A percentile compares a stretch with the other conserved stretches of the same genome.
Conservation (phyloP, 1,140 invertebrate genomes). For the Formica selysi region DNA sequence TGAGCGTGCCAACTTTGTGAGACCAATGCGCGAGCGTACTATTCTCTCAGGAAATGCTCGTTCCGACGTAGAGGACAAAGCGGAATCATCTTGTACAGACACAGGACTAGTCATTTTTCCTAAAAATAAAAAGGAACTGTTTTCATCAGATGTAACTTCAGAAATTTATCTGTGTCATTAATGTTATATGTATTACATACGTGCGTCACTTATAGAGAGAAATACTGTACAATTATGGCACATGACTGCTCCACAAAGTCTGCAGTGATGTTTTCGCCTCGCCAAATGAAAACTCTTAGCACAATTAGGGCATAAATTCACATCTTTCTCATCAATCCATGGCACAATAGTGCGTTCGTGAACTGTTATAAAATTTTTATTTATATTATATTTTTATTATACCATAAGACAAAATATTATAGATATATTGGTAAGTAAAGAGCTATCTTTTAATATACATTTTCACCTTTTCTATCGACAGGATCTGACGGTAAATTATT, state of each 20-base stretch:
- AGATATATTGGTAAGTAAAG: conserved; percentile 7
- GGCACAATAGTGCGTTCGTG: conserved; percentile 94
- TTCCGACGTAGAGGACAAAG: conserved; percentile 79
- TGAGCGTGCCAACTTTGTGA: conserved; percentile 83
- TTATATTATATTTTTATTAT: conserved; percentile 36
- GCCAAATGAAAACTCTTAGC: conserved; percentile 95
- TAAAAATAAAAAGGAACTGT: conserved; percentile 75
- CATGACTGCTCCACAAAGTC: conserved; percentile 98
- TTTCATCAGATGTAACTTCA: neutral
- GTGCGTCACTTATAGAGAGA: conserved; percentile 93
- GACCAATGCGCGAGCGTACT: conserved; percentile 87
- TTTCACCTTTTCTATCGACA: conserved; percentile 92
- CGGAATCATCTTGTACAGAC: conserved; percentile 82
- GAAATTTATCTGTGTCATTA: conserved; percentile 2
- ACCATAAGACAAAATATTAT: neutral
- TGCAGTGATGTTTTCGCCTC: conserved; percentile 97
- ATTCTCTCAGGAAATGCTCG: conserved; percentile 85
- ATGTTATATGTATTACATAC: conserved; percentile 88
- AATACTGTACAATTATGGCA: conserved; percentile 97
- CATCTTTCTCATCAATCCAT: conserved; percentile 97
- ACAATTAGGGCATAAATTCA: conserved; percentile 96
- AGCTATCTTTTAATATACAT: conserved; percentile 1
- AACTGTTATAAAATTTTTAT: conserved; percentile 82
- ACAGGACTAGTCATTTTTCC: conserved; percentile 89
- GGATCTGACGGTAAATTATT: conserved; percentile 93